Evolutionary conservation across 2,797 vertebrate genomes (phyloP).

Genomic region (Tadarida brasiliensis): DNA sequence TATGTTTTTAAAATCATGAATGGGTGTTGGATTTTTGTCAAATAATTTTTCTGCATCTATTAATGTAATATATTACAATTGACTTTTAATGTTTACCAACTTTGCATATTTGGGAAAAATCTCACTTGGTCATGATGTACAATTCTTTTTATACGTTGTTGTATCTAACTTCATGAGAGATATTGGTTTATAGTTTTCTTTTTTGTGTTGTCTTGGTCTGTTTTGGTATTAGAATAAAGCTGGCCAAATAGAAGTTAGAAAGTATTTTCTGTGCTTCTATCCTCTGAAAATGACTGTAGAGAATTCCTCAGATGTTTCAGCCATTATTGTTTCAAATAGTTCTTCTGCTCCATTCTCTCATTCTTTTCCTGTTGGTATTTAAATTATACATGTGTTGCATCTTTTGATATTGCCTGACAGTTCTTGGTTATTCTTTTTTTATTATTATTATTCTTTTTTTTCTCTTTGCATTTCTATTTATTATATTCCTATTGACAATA

Average conservation of each 20-base stretch:
- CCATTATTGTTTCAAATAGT: neutral
- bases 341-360: neutral
- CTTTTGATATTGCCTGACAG: neutral
- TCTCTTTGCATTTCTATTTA: neutral
- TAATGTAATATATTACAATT: neutral
- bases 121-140: neutral
- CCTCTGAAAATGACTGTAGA: neutral
- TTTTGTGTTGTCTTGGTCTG: neutral
- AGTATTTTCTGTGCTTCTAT: neutral
- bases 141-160: neutral
- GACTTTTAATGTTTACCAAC: neutral
- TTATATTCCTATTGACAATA: neutral
- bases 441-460: neutral
- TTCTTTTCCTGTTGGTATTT: neutral
- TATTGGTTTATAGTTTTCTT: neutral
- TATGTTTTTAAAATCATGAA: neutral
- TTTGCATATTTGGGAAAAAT: neutral
- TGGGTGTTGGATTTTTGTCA: neutral
- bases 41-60: neutral
- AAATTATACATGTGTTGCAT: neutral
- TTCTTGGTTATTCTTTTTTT: neutral
- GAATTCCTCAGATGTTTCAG: neutral
- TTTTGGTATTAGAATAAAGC: neutral
- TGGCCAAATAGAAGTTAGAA: neutral
- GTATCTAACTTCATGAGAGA: neutral